Evolutionary conservation across 2,797 vertebrate genomes (phyloP).

Genomic region (Pteropus rufus): DNA sequence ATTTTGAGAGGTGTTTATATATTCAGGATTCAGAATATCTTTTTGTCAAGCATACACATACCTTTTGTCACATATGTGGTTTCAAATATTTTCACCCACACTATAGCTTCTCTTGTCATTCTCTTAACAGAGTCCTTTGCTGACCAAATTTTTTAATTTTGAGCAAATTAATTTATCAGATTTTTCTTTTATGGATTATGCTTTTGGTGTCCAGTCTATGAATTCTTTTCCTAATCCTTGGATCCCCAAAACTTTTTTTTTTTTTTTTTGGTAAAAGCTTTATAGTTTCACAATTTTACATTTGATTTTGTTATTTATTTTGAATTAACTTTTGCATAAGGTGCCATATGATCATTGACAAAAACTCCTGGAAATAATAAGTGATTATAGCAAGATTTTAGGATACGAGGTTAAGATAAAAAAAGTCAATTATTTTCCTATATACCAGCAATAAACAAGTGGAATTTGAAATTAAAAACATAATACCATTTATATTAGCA

Average conservation of each 20-base stretch:
- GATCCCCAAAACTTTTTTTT: not conserved
- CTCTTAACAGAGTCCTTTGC: not conserved
- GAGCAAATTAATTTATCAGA: not conserved
- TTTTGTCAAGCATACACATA: not conserved
- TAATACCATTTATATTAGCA: not conserved
- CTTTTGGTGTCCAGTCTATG: not conserved
- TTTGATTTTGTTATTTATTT: not conserved
- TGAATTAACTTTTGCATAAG: not conserved
- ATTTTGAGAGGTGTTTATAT: not conserved
- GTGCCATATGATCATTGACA: not conserved
- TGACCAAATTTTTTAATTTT: not conserved
- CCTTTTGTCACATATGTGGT: not conserved
- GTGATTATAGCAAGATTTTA: not conserved
- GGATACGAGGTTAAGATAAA: not conserved
- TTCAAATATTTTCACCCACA: not conserved
- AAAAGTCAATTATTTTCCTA: not conserved
- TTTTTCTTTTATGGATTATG: not conserved
- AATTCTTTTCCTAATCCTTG: not conserved
- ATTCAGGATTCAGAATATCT: not conserved
- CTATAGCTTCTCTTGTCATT: not conserved
- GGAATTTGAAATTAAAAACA: not conserved
- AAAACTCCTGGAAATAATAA: not conserved
- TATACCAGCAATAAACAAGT: not conserved
- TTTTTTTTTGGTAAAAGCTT: not conserved
- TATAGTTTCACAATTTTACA: not conserved